phyloP scores from a whole-genome alignment of 2,888 invertebrate species.

The Eulithis prunata region DNA sequence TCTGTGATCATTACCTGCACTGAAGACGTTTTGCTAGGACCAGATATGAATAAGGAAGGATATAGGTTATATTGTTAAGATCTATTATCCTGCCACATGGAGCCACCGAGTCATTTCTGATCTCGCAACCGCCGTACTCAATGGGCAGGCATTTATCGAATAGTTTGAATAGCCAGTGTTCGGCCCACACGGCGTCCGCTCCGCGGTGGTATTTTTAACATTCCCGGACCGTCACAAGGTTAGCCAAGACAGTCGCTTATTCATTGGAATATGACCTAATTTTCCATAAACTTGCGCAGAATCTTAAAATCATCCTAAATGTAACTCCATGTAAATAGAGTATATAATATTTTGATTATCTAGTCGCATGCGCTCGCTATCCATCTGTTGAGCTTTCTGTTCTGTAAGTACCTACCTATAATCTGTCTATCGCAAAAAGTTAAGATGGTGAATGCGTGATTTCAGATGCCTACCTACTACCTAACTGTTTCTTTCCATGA shows the following conservation, averaged over 20 bases:
- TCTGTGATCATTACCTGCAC: not conserved
- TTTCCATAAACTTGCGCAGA: conserved; percentile 69
- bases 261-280: conserved; percentile 82
- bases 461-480: not conserved
- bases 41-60: conserved; percentile 38
- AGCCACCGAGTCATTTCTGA: conserved; percentile 25
- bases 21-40: conserved; percentile 23
- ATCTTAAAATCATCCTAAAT: conserved; percentile 29
- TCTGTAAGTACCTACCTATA: no score
- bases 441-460: not conserved
- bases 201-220: conserved; percentile 82
- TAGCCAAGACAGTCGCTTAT: conserved; percentile 79
- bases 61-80: conserved; percentile 32
- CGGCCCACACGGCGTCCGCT: conserved; percentile 61
- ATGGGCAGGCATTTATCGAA: conserved; percentile 55
- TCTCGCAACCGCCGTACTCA: conserved; percentile 32
- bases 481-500: no score
- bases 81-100: conserved; percentile 41
- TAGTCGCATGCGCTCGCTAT: not conserved
- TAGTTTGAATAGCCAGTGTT: conserved; percentile 57
- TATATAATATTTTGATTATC: conserved; percentile 14
- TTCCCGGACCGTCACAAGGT: conserved; percentile 83
- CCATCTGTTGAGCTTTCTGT: not conserved
- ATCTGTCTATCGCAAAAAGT: not conserved
- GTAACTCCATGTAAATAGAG: conserved; percentile 18